These are phyloP conservation scores for Rhamnusium bicolor DNA, from an alignment of 2,888 invertebrate genomes.

Conservation along the genomic window DNA sequence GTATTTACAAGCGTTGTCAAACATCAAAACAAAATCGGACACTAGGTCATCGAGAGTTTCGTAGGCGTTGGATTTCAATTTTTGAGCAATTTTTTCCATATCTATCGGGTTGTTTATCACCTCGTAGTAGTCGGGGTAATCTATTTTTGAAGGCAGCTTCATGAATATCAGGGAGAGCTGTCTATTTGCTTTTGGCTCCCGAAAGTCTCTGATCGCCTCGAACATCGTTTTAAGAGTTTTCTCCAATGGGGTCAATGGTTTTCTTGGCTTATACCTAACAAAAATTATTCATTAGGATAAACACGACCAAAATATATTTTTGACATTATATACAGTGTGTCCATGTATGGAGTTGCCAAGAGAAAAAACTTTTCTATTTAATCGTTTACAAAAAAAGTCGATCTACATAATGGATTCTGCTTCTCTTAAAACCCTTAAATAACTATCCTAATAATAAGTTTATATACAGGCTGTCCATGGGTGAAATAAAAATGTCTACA, in stretches of 20 bases:
- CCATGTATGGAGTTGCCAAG: too few relatives aligned
- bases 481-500: too few relatives aligned
- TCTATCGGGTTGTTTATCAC: conserved; percentile 97
- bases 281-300: conserved; percentile 16
- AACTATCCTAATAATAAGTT: too few relatives aligned
- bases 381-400: too few relatives aligned
- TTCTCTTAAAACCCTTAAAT: too few relatives aligned
- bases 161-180: conserved; percentile 95
- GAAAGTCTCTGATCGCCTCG: conserved; percentile 91
- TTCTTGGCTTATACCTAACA: conserved; percentile 68
- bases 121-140: conserved; percentile 98
- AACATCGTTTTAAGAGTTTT: conserved; percentile 89
- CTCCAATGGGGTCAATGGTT: conserved; percentile 75
- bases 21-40: conserved; percentile 92
- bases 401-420: too few relatives aligned
- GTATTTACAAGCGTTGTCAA: conserved; percentile 97
- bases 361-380: too few relatives aligned
- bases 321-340: too few relatives aligned
- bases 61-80: conserved; percentile 84
- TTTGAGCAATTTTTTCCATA: conserved; percentile 93
- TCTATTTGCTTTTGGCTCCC: conserved; percentile 87
- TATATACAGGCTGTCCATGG: too few relatives aligned
- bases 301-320: too few relatives aligned
- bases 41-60: conserved; percentile 89
- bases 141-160: conserved; percentile 91